phyloP scores from a whole-genome alignment of 1,140 invertebrate species.

The Cyphomyrmex costatus region DNA sequence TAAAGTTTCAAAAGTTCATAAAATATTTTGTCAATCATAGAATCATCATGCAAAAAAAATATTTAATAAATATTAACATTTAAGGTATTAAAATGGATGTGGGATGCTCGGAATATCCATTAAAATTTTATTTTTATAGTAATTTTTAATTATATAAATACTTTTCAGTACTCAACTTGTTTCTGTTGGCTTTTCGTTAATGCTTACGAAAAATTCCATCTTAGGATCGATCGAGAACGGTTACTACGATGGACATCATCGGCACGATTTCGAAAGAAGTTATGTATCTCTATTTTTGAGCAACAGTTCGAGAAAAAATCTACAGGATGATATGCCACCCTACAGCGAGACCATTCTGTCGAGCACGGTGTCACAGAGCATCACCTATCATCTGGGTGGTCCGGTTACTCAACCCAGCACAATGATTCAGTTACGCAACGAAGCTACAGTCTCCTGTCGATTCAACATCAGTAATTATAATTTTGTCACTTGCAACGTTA shows the following conservation, averaged over 20 bases:
- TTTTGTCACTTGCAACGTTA: slow-evolving; percentile 82
- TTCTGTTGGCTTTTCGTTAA: background rate
- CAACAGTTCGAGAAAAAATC: background rate
- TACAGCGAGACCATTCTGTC: slow-evolving; percentile 77
- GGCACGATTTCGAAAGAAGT: slow-evolving; percentile 75
- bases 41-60: too few relatives aligned
- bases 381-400: slow-evolving; percentile 81
- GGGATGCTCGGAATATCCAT: background rate
- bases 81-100: background rate
- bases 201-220: background rate
- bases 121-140: too few relatives aligned
- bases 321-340: slow-evolving; percentile 66
- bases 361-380: slow-evolving; percentile 81
- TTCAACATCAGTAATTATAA: slow-evolving; percentile 72
- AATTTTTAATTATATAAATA: too few relatives aligned
- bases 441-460: slow-evolving; percentile 83
- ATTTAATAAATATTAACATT: background rate
- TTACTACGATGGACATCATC: slow-evolving; percentile 81
- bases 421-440: slow-evolving; percentile 80
- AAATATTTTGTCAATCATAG: too few relatives aligned
- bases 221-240: slow-evolving; percentile 75
- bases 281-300: too few relatives aligned
- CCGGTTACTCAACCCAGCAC: slow-evolving; percentile 83
- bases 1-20: background rate
- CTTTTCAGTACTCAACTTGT: too few relatives aligned